These are phyloP conservation scores for Cancer borealis DNA, from an alignment of 2,888 invertebrate genomes.

Conservation along the genomic window DNA sequence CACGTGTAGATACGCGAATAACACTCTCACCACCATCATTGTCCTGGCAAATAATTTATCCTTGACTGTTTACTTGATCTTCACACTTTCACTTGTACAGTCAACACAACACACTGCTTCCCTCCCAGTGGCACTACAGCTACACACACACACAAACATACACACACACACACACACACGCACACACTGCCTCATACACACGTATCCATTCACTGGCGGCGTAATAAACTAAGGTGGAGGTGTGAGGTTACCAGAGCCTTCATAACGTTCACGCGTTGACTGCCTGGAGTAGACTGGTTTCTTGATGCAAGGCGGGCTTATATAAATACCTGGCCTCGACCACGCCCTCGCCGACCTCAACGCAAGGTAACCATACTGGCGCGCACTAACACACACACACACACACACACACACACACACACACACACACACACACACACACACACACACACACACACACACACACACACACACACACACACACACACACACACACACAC, in stretches of 20 bases:
- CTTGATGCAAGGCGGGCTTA: constrained; percentile 42
- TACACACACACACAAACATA: background rate
- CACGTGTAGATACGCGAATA: background rate
- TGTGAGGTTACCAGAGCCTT: constrained; percentile 62
- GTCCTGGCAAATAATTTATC: background rate
- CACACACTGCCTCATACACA: background rate
- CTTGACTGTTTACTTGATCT: constrained; percentile 12
- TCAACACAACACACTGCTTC: background rate
- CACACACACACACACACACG: background rate
- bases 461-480: constrained; percentile 47
- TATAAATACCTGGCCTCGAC: constrained; percentile 58
- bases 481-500: background rate
- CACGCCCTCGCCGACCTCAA: constrained; percentile 65
- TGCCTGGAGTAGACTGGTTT: constrained; percentile 61
- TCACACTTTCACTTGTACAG: background rate
- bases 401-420: constrained; percentile 45
- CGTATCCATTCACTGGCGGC: background rate
- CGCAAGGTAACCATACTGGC: constrained; percentile 62
- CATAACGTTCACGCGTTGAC: constrained; percentile 58
- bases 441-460: constrained; percentile 48
- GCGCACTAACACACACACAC: constrained; percentile 51
- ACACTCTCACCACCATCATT: background rate
- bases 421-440: constrained; percentile 46
- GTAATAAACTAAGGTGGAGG: background rate
- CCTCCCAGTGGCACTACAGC: background rate